These are phyloP conservation scores for Rotaria magnacalcarata DNA, from an alignment of 2,888 invertebrate species.

Conservation along the genomic window DNA sequence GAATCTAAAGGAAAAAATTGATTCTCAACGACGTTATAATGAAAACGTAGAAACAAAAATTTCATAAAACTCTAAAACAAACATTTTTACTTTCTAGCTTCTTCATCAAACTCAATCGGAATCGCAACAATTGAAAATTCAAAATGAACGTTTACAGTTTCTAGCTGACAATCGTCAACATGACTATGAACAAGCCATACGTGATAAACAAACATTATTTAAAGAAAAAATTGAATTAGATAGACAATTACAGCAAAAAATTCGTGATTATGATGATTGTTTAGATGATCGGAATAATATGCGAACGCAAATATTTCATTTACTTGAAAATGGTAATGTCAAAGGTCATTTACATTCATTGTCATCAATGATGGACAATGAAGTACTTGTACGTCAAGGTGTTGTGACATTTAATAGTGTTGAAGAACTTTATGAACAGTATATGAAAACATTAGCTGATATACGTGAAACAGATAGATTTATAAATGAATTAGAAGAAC, in stretches of 20 bases:
- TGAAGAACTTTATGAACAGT: constrained; percentile 34
- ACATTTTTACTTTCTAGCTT: not conserved
- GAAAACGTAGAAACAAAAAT: not conserved
- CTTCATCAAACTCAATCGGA: constrained; percentile 11
- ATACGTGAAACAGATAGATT: constrained; percentile 31
- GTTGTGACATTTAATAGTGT: constrained; percentile 11
- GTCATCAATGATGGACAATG: not conserved
- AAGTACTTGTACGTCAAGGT: not conserved
- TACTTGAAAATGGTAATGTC: not conserved
- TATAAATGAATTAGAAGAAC: not conserved
- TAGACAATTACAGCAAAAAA: constrained; percentile 23
- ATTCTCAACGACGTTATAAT: not conserved
- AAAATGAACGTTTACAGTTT: constrained; percentile 24
- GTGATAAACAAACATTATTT: not conserved
- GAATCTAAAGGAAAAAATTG: not conserved
- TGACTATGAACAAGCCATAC: constrained; percentile 5
- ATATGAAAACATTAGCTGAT: constrained; percentile 23
- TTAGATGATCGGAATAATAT: constrained; percentile 27
- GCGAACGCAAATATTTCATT: constrained; percentile 20
- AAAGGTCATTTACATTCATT: constrained; percentile 1
- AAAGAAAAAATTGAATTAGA: constrained; percentile 21
- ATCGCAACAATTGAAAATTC: not conserved
- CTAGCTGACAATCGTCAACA: not conserved
- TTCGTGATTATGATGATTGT: not conserved
- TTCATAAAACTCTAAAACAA: not conserved